Conservation (phyloP, 92 coral and sea anemone species). For the Umimayanthus chanpuru region DNA sequence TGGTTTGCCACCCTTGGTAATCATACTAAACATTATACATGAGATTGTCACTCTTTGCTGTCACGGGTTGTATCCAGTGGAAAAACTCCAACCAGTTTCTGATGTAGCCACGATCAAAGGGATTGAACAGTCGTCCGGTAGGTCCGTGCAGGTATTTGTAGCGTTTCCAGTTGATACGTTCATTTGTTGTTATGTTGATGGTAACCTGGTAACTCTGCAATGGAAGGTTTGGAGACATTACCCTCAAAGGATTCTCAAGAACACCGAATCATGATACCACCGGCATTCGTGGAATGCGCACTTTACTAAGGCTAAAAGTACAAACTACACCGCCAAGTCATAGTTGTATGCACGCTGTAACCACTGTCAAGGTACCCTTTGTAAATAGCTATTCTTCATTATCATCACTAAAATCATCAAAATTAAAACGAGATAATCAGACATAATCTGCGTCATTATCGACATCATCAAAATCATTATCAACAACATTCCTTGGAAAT, state of each 20-base stretch:
- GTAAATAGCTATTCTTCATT: neutral
- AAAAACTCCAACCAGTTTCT: slow-evolving; percentile 92
- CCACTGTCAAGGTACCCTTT: neutral
- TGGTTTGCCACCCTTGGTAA: slow-evolving; percentile 54
- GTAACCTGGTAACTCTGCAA: slow-evolving; percentile 77
- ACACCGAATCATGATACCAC: neutral
- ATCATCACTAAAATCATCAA: too few species aligned
- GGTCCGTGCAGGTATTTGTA: slow-evolving; percentile 84
- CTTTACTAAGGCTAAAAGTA: too few species aligned
- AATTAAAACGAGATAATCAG: too few species aligned
- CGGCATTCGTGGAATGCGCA: neutral
- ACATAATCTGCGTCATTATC: too few species aligned
- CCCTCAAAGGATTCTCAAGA: neutral
- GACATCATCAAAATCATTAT: too few species aligned
- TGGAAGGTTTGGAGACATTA: neutral
- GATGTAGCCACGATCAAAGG: slow-evolving; percentile 88
- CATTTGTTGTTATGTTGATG: slow-evolving; percentile 89
- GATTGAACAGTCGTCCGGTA: slow-evolving; percentile 82
- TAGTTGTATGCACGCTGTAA: neutral
- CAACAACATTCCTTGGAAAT: too few species aligned
- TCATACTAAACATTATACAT: slow-evolving; percentile 65
- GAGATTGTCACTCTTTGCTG: slow-evolving; percentile 67
- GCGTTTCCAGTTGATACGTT: slow-evolving; percentile 87
- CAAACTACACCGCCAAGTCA: neutral
- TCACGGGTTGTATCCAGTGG: slow-evolving; percentile 74